A percentile compares a stretch with the other conserved stretches of the same genome.
phyloP scores from a whole-genome alignment of 2,797 vertebrate genomes.

The Poliocrania exsul region DNA sequence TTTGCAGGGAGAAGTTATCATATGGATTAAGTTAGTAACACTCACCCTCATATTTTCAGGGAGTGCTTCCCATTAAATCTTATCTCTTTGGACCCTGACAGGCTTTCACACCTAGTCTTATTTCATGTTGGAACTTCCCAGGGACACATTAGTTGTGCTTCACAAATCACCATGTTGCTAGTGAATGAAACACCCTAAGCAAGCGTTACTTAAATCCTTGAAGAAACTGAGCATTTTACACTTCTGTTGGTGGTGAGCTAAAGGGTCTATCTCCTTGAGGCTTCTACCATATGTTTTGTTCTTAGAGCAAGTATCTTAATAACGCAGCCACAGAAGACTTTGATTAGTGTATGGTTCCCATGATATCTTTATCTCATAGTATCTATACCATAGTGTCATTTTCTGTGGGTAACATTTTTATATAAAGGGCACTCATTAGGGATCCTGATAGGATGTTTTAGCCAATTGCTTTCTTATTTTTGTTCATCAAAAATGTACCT shows the following conservation, averaged over 20 bases:
- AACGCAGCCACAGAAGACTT: conserved; percentile 69
- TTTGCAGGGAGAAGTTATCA: conserved; percentile 73
- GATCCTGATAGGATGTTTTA: not conserved
- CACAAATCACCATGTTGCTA: conserved; percentile 82
- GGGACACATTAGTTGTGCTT: conserved; percentile 83
- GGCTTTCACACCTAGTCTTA: conserved; percentile 81
- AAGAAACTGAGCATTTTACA: conserved; percentile 65
- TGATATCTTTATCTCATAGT: conserved; percentile 76
- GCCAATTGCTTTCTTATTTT: not conserved
- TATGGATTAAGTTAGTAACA: conserved; percentile 89
- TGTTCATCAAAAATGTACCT: not conserved
- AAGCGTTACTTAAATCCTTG: conserved; percentile 70
- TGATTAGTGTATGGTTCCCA: conserved; percentile 31
- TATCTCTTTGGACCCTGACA: conserved; percentile 76
- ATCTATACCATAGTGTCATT: not conserved
- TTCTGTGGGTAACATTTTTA: not conserved
- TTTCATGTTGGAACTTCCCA: conserved; percentile 82
- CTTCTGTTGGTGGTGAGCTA: conserved; percentile 40
- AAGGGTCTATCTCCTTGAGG: conserved; percentile 52
- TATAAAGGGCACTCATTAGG: not conserved
- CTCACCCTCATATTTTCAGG: conserved; percentile 77
- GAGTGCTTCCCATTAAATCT: conserved; percentile 77
- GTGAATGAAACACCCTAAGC: conserved; percentile 73
- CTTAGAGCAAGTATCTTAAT: conserved; percentile 66
- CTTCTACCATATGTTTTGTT: conserved; percentile 51